These are phyloP conservation scores for Eucidaris tribuloides DNA, from an alignment of 35 echinoderm and acorn worm genomes.

Conservation along the genomic window DNA sequence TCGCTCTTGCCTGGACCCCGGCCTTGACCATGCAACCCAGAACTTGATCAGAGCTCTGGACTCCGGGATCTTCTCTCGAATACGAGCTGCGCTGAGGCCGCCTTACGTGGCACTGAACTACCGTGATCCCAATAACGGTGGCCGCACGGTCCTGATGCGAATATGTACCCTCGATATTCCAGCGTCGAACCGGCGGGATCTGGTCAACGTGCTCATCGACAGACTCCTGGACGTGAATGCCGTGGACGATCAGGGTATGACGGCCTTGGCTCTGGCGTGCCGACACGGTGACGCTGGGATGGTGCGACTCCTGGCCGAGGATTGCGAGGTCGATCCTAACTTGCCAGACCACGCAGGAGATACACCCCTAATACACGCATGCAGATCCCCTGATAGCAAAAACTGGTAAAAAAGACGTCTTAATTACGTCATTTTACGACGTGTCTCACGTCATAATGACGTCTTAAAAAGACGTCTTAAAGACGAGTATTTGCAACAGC, in stretches of 20 bases:
- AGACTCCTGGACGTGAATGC: slow-evolving; percentile 47
- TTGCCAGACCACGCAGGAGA: slow-evolving; percentile 56
- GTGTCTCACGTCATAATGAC: too few species aligned
- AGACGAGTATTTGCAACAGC: too few species aligned
- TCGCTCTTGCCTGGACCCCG: too few species aligned
- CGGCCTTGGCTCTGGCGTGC: slow-evolving; percentile 82
- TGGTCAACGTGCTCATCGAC: slow-evolving; percentile 60
- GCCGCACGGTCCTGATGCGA: slow-evolving; percentile 64
- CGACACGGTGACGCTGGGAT: slow-evolving; percentile 47
- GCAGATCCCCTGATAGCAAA: too few species aligned
- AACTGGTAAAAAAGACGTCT: too few species aligned
- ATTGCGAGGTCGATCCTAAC: slow-evolving; percentile 67
- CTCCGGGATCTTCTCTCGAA: slow-evolving; percentile 75
- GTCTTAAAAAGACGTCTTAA: too few species aligned
- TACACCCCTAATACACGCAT: slow-evolving; percentile 86
- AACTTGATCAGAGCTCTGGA: slow-evolving; percentile 64
- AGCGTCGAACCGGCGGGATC: slow-evolving; percentile 62
- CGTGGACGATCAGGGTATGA: slow-evolving; percentile 55
- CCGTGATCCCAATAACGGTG: slow-evolving; percentile 39
- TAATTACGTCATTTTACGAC: too few species aligned
- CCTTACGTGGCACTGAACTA: slow-evolving; percentile 60
- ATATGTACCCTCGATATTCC: slow-evolving; percentile 65
- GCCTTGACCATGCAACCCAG: slow-evolving; percentile 65
- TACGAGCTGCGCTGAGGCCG: slow-evolving; percentile 65
- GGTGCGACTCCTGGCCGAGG: slow-evolving; percentile 53